Evolutionary conservation across 1,140 invertebrate genomes (phyloP).

Genomic region (Heterodera schachtii): DNA sequence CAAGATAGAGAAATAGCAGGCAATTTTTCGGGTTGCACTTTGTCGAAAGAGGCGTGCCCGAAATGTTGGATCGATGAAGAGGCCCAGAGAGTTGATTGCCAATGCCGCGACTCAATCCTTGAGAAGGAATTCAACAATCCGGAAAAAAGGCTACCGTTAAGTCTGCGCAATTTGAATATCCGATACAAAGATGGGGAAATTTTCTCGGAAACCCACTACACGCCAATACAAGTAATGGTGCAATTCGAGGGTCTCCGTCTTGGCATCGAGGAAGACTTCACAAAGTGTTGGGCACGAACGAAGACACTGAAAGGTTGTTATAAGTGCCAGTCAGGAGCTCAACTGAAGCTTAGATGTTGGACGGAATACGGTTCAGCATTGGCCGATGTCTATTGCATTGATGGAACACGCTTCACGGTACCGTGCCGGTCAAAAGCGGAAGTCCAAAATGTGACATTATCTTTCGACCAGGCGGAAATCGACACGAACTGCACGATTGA

Average conservation of each 20-base stretch:
- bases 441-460: too few relatives aligned
- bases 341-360: too few relatives aligned
- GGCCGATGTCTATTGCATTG: too few relatives aligned
- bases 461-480: too few relatives aligned
- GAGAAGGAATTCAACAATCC: not conserved
- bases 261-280: not conserved
- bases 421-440: too few relatives aligned
- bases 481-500: too few relatives aligned
- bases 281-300: not conserved
- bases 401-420: too few relatives aligned
- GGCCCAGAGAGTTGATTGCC: not conserved
- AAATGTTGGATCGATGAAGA: not conserved
- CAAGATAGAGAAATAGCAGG: not conserved
- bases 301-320: not conserved
- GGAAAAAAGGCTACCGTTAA: not conserved
- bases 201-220: not conserved
- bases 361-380: too few relatives aligned
- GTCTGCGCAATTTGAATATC: not conserved
- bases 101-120: not conserved
- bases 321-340: not conserved
- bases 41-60: not conserved
- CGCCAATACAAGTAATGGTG: not conserved
- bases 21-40: not conserved
- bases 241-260: not conserved
- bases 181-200: not conserved